Conservation (phyloP, 2,888 invertebrate genomes). For the Linnaemya tessellans region DNA sequence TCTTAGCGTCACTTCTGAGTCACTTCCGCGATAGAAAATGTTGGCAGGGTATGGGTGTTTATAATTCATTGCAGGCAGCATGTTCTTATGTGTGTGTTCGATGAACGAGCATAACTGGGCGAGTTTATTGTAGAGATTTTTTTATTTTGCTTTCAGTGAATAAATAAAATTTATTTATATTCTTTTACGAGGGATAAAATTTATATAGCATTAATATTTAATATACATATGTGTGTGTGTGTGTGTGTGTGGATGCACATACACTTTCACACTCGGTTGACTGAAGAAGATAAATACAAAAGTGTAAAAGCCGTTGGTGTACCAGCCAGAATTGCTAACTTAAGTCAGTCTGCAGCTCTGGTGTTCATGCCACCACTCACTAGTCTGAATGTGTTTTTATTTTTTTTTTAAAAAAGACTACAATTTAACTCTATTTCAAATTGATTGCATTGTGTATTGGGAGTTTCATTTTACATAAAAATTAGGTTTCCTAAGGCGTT, state of each 20-base stretch:
- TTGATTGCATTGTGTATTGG: slow-evolving; percentile 69
- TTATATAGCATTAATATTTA: slow-evolving; percentile 34
- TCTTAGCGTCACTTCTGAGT: too few relatives aligned
- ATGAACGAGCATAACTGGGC: neutral
- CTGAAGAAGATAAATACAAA: neutral
- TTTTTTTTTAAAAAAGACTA: neutral
- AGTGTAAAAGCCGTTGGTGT: neutral
- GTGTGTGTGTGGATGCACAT: neutral
- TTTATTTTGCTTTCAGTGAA: slow-evolving; percentile 13
- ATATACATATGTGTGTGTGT: neutral
- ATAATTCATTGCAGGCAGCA: too few relatives aligned
- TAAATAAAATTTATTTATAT: slow-evolving; percentile 21
- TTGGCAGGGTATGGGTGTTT: too few relatives aligned
- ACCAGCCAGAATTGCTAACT: slow-evolving; percentile 1
- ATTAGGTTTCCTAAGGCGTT: neutral
- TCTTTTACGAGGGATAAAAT: neutral
- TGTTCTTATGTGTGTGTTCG: neutral
- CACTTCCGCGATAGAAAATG: too few relatives aligned
- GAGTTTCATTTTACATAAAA: slow-evolving; percentile 34
- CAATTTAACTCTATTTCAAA: slow-evolving; percentile 47
- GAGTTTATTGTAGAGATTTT: slow-evolving; percentile 21
- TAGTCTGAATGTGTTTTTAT: neutral
- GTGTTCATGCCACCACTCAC: neutral
- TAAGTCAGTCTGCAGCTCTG: neutral
- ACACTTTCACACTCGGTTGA: neutral